Conservation (phyloP, 2,113 vertebrate genomes). For the Heloderma charlesbogerti region DNA sequence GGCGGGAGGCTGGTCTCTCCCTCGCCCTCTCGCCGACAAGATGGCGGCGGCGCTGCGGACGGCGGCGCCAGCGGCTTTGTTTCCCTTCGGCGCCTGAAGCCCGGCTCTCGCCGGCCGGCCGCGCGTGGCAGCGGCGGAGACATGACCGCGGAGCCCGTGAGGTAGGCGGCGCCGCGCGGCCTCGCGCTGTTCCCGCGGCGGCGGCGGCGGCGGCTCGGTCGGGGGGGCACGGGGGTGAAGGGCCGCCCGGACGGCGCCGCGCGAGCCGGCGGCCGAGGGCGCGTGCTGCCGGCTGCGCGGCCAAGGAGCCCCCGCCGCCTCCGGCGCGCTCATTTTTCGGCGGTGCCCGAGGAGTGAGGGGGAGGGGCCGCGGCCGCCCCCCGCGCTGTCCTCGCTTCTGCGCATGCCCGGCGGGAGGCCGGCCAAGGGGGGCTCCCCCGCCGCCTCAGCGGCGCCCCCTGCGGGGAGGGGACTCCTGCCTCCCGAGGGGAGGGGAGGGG, state of each 20-base stretch:
- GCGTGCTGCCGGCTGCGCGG: not conserved
- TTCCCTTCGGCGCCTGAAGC: slow-evolving; percentile 60
- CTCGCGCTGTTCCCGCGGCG: not conserved
- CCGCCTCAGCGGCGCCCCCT: not conserved
- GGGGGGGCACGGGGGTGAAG: not conserved
- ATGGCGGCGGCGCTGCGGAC: slow-evolving; percentile 85
- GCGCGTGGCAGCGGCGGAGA: slow-evolving; percentile 64
- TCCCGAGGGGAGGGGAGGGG: too few relatives aligned
- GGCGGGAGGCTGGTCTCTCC: slow-evolving; percentile 77
- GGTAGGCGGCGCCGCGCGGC: slow-evolving; percentile 70
- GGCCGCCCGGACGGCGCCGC: slow-evolving; percentile 8
- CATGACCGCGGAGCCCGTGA: slow-evolving; percentile 80
- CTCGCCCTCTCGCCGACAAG: slow-evolving; percentile 83
- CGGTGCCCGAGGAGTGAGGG: not conserved
- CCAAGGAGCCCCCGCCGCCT: not conserved
- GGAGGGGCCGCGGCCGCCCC: not conserved
- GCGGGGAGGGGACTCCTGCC: not conserved
- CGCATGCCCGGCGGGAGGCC: not conserved
- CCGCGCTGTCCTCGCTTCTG: not conserved
- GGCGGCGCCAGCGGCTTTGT: slow-evolving; percentile 65
- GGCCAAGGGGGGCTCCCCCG: not conserved
- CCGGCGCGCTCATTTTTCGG: not conserved
- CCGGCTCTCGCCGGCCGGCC: slow-evolving; percentile 41
- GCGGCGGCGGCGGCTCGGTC: not conserved
- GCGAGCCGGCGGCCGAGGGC: not conserved